These are phyloP conservation scores for Agonopterix alstromeriana DNA, from an alignment of 2,888 invertebrate genomes.

Conservation along the genomic window DNA sequence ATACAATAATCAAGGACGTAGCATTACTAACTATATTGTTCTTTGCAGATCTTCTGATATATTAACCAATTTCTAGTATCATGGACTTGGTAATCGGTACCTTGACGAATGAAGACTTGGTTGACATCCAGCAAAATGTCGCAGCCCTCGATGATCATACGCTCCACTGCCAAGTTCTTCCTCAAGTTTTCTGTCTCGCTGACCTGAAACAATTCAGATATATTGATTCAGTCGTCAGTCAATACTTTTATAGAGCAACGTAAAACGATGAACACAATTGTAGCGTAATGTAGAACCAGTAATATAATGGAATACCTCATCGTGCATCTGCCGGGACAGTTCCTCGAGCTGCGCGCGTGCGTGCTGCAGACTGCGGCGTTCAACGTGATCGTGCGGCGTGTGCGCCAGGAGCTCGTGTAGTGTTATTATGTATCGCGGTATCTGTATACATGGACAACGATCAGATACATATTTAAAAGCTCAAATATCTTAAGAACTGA, in stretches of 20 bases:
- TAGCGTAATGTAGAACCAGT: too few relatives aligned
- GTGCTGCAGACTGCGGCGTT: conserved; percentile 91
- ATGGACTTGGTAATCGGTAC: conserved; percentile 42
- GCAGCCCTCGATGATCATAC: conserved; percentile 96
- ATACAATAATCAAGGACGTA: too few relatives aligned
- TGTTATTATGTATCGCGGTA: conserved; percentile 94
- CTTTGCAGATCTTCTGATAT: too few relatives aligned
- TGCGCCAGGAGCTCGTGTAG: conserved; percentile 93
- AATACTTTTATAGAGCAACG: too few relatives aligned
- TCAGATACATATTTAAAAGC: too few relatives aligned
- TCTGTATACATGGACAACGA: conserved; percentile 63
- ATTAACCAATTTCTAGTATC: too few relatives aligned
- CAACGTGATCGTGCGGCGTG: conserved; percentile 96
- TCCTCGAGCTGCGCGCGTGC: conserved; percentile 92
- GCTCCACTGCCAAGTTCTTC: conserved; percentile 93
- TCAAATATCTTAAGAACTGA: too few relatives aligned
- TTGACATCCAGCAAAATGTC: conserved; percentile 94
- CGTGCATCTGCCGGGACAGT: conserved; percentile 90
- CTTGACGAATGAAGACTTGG: conserved; percentile 95
- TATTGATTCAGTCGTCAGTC: neutral
- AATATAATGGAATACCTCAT: conserved; percentile 76
- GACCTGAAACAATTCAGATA: conserved; percentile 65
- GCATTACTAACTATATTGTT: too few relatives aligned
- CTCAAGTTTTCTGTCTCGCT: conserved; percentile 95
- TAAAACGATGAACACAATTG: too few relatives aligned